These are phyloP conservation scores for Orthonychiurus folsomi DNA, from an alignment of 2,888 invertebrate species.

Conservation along the genomic window DNA sequence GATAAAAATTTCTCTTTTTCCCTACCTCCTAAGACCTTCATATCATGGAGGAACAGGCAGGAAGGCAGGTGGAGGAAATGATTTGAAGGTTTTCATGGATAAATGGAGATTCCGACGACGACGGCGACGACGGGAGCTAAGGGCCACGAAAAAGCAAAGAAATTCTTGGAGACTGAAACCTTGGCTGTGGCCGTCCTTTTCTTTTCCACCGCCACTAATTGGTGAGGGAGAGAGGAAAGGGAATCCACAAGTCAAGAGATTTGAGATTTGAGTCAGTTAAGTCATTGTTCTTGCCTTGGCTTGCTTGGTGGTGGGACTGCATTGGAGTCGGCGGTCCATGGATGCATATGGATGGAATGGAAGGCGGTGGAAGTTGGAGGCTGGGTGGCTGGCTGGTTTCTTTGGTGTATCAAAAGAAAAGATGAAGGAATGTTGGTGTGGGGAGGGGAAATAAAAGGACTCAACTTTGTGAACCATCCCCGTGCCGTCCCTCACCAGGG, in stretches of 20 bases:
- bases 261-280: neutral
- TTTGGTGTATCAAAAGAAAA: neutral
- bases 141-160: slow-evolving; percentile 1
- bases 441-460: too few relatives aligned
- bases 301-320: too few relatives aligned
- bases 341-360: neutral
- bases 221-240: slow-evolving; percentile 5
- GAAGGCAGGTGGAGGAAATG: slow-evolving; percentile 6
- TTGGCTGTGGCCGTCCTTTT: neutral
- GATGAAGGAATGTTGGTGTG: too few relatives aligned
- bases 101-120: slow-evolving; percentile 14
- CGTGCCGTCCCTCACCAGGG: neutral
- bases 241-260: slow-evolving; percentile 2
- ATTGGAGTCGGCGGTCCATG: too few relatives aligned
- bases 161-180: slow-evolving; percentile 5
- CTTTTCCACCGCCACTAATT: slow-evolving; percentile 11
- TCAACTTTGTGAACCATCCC: neutral
- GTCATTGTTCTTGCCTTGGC: slow-evolving; percentile 15
- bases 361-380: slow-evolving; percentile 10
- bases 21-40: slow-evolving; percentile 15
- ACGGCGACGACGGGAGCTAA: neutral
- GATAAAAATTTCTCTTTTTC: slow-evolving; percentile 19
- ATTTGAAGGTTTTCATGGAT: slow-evolving; percentile 14
- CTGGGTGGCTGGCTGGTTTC: neutral
- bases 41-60: slow-evolving; percentile 20